These are phyloP conservation scores for Mesocentrotus franciscanus DNA, from an alignment of 53 echinoderm and acorn worm genomes.

Conservation along the genomic window DNA sequence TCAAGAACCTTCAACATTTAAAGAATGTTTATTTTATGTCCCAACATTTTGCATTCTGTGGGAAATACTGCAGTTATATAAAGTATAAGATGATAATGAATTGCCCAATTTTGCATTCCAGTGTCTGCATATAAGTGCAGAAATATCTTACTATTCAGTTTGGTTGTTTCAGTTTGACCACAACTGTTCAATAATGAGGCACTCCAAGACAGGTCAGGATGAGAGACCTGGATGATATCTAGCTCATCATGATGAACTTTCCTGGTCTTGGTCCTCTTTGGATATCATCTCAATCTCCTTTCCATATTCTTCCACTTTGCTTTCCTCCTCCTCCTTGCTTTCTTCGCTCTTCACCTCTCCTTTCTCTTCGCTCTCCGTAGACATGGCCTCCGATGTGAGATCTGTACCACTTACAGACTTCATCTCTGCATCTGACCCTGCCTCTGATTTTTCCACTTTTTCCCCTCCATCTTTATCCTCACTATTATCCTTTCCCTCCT, in stretches of 20 bases:
- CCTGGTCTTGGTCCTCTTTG: background rate
- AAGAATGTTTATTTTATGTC: too few relatives aligned
- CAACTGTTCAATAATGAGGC: too few relatives aligned
- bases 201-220: background rate
- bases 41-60: too few relatives aligned
- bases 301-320: slow-evolving; percentile 52
- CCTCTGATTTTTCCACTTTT: slow-evolving; percentile 5
- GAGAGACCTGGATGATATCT: too few relatives aligned
- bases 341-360: slow-evolving; percentile 32
- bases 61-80: too few relatives aligned
- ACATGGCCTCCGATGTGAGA: slow-evolving; percentile 14
- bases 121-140: too few relatives aligned
- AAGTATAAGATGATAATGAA: too few relatives aligned
- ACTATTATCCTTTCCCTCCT: slow-evolving; percentile 17
- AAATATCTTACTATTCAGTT: too few relatives aligned
- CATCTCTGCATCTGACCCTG: background rate
- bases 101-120: too few relatives aligned
- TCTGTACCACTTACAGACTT: slow-evolving; percentile 33
- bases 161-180: background rate
- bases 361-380: slow-evolving; percentile 41
- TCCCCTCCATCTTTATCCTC: slow-evolving; percentile 34
- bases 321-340: background rate
- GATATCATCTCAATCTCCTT: slow-evolving; percentile 44
- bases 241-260: background rate
- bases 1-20: too few relatives aligned